These are phyloP conservation scores for Caenorhabditis sp. DNA, from an alignment of 2,888 invertebrate species.

Conservation along the genomic window DNA sequence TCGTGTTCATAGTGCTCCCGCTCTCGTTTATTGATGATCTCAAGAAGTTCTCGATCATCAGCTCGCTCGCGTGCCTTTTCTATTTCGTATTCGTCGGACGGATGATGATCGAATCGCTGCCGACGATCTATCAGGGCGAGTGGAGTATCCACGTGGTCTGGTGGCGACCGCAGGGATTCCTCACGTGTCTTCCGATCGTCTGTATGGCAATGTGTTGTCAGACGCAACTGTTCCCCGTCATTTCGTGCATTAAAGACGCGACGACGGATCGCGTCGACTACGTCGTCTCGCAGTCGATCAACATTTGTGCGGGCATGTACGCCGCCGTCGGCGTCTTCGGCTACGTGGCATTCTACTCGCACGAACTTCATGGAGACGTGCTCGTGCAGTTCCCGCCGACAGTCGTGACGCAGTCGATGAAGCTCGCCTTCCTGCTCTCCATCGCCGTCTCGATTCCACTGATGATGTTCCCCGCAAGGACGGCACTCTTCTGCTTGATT, in stretches of 20 bases:
- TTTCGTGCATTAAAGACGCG: constrained; percentile 88
- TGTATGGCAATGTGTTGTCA: constrained; percentile 97
- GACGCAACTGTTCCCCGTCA: constrained; percentile 89
- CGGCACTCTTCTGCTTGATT: constrained; percentile 91
- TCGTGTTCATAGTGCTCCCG: constrained; percentile 87
- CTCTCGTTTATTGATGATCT: constrained; percentile 91
- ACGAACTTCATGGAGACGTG: constrained; percentile 86
- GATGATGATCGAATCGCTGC: constrained; percentile 68
- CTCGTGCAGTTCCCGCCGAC: constrained; percentile 86
- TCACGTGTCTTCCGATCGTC: constrained; percentile 87
- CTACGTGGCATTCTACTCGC: constrained; percentile 87
- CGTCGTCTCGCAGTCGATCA: constrained; percentile 90
- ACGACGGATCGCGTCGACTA: constrained; percentile 84
- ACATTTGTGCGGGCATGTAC: constrained; percentile 88
- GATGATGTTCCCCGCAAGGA: constrained; percentile 95
- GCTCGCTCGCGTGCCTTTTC: constrained; percentile 85
- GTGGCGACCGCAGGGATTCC: constrained; percentile 70
- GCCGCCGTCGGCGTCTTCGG: constrained; percentile 72
- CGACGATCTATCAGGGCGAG: constrained; percentile 63
- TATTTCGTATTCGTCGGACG: constrained; percentile 86
- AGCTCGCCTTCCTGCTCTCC: constrained; percentile 93
- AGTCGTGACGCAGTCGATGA: constrained; percentile 88
- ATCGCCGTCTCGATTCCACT: constrained; percentile 96
- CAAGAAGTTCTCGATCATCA: constrained; percentile 85
- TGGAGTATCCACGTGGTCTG: constrained; percentile 71